phyloP scores from a whole-genome alignment of 2,888 invertebrate genomes.

The Entomobrya proxima region DNA sequence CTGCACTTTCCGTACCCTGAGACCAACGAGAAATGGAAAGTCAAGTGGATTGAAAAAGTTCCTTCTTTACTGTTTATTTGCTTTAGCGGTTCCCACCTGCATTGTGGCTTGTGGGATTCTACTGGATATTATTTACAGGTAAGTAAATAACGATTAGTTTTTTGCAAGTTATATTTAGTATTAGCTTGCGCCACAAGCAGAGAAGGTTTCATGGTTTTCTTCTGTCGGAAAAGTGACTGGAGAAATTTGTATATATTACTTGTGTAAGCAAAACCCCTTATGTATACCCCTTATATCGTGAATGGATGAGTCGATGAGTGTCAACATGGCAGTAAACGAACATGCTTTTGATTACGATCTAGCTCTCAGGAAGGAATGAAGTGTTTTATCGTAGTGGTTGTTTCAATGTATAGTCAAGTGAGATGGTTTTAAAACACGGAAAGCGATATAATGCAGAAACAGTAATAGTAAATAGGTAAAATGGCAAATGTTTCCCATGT shows the following conservation, averaged over 20 bases:
- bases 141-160: background rate
- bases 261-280: background rate
- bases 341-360: background rate
- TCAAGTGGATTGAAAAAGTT: slow-evolving; percentile 55
- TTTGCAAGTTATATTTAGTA: background rate
- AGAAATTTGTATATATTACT: background rate
- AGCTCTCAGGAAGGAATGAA: background rate
- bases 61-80: slow-evolving; percentile 51
- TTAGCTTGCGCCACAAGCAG: background rate
- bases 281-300: background rate
- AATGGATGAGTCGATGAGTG: background rate
- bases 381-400: background rate
- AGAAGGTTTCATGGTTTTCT: background rate
- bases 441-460: too few species aligned
- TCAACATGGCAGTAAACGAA: background rate
- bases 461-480: too few species aligned
- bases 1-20: slow-evolving; percentile 59
- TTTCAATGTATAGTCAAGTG: too few species aligned
- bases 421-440: too few species aligned
- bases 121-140: slow-evolving; percentile 54
- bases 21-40: slow-evolving; percentile 35
- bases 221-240: too few species aligned
- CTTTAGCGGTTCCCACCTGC: slow-evolving; percentile 35
- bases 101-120: slow-evolving; percentile 45
- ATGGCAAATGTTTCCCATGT: too few species aligned